A percentile compares a stretch with the other conserved stretches of the same genome.
phyloP scores from a whole-genome alignment of 1,140 invertebrate genomes.

The Diorhabda elongata region DNA sequence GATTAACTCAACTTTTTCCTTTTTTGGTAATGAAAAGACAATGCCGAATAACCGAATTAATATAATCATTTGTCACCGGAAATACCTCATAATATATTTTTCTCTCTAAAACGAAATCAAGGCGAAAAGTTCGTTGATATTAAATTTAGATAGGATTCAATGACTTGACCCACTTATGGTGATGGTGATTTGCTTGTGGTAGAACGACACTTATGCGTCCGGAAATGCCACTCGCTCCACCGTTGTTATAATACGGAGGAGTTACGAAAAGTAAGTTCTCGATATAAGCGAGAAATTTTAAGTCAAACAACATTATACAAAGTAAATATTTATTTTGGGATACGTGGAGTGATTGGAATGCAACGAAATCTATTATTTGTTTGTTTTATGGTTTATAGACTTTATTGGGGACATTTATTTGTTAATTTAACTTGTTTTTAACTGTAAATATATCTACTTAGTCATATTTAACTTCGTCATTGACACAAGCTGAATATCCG shows the following conservation, averaged over 20 bases:
- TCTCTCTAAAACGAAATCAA: slow-evolving; percentile 6
- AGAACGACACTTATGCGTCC: slow-evolving; percentile 12
- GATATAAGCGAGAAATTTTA: not conserved
- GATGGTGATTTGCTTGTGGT: not conserved
- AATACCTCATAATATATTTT: slow-evolving; percentile 12
- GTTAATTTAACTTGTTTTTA: too few species aligned
- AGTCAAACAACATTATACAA: not conserved
- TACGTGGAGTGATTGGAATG: too few species aligned
- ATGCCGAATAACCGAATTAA: not conserved
- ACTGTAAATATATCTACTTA: too few species aligned
- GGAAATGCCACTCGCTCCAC: slow-evolving; percentile 12
- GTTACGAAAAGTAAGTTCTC: slow-evolving; percentile 5
- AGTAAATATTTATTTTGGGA: not conserved
- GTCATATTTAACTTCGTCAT: too few species aligned
- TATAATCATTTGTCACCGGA: not conserved
- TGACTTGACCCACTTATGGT: slow-evolving; percentile 12
- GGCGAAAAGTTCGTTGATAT: slow-evolving; percentile 7
- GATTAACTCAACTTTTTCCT: too few species aligned
- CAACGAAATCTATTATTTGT: too few species aligned
- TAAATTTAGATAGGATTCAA: slow-evolving; percentile 8
- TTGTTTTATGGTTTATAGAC: too few species aligned
- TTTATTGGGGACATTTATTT: too few species aligned
- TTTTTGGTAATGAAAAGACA: too few species aligned
- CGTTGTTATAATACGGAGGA: not conserved
- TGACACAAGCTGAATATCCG: too few species aligned